Conservation (phyloP, 2,888 invertebrate species). For the Tupiocoris notatus region DNA sequence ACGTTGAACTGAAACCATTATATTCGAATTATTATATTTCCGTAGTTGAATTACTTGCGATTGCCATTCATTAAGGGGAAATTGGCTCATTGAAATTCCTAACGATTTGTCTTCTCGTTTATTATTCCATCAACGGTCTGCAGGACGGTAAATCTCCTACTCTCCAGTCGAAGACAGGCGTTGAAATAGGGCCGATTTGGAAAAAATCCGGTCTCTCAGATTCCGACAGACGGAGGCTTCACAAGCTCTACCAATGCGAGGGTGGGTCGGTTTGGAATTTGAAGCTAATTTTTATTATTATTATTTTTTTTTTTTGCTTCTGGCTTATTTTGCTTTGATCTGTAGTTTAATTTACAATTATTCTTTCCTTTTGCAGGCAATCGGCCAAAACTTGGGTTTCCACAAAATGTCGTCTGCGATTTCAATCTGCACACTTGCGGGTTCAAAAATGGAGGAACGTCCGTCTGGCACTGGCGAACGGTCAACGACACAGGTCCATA, state of each 20-base stretch:
- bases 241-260: constrained; percentile 50
- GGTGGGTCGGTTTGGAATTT: constrained; percentile 1
- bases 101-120: background rate
- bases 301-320: background rate
- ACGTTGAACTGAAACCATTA: no score
- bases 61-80: no score
- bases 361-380: constrained; percentile 46
- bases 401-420: constrained; percentile 50
- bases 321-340: background rate
- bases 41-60: no score
- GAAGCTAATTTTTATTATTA: background rate
- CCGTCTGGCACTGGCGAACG: constrained; percentile 51
- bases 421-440: constrained; percentile 51
- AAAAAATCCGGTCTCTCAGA: constrained; percentile 50
- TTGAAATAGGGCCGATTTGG: constrained; percentile 52
- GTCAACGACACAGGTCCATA: constrained; percentile 48
- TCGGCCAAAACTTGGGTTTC: constrained; percentile 49
- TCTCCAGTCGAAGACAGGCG: constrained; percentile 49
- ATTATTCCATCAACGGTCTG: no score
- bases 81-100: background rate
- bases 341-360: background rate
- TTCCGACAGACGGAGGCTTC: constrained; percentile 50
- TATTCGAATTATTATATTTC: no score
- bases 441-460: constrained; percentile 51
- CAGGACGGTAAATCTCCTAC: constrained; percentile 52